Evolutionary conservation across 2,113 vertebrate species (phyloP), one percentile per base, ranked within the genome.

Genomic region (Pandion haliaetus): DNA sequence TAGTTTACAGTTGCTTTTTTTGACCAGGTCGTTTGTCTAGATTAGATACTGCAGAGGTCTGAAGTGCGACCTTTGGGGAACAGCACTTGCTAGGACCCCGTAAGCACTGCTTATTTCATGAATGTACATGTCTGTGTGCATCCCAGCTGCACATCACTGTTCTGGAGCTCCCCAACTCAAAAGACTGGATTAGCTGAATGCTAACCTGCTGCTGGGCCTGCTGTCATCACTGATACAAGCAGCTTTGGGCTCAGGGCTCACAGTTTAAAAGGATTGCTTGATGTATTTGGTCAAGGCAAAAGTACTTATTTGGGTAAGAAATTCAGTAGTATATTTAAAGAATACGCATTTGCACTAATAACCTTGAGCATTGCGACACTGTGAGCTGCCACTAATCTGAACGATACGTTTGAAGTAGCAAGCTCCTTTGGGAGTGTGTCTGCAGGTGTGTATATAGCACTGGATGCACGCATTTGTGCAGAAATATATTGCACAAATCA

Each of bases 21-120:
- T 86, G 90, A 95, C 93, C 96, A 57, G 95, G 95, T 97, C 97
- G 93, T 98, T 98, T 97, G 97, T 98, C 98, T 98, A 73, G 87
- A 98, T 98, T 98, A 98, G 97, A 90, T 82, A 58, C 92, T 77
- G 80, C 54, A 58, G 92, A 73, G 59, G 59, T 82, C 82, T 94
- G 69, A 62, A 65, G 87, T 55, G 44, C 55, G 92, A 58, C 66
- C 90, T 94, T 93, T 83, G 95, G 23, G 42, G 79, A 80, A 2
- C 32, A 71, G 36, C 40, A 21, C 82, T 61, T 73, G 58, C 71
- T 36, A n/a, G 76, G 47, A 36, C 66, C 44, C 58, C 17, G 1
- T 28, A 13, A 34, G n/a, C 16, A 2, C n/a, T 58, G 65, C 44
- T 73, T 17, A 14, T 40, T 72, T 54, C 79, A 11, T 5, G 6